Evolutionary conservation across 2,888 invertebrate genomes (phyloP), one percentile per base, ranked within the genome.

Genomic region (Aphodius granarius): DNA sequence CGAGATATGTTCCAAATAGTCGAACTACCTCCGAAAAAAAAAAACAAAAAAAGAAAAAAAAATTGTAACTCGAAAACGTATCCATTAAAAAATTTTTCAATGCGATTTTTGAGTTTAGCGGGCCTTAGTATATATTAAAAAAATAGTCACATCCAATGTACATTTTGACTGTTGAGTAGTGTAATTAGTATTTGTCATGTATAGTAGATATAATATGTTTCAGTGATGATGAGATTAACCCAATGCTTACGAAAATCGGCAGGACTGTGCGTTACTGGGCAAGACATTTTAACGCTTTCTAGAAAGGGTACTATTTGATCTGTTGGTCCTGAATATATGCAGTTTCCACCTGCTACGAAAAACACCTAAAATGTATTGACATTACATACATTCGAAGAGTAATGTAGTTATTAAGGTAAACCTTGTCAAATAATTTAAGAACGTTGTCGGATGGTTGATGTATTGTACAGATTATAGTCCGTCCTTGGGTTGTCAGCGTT

Each of bases 361-460:
- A 43, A 43, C 13, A 43, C 43, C 43, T 43, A 13, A 43, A 2
- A 43, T 43, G 43, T 43, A 1, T 9, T 6, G 13, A 43, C 6
- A 43, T 43, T 43, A 43, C 9, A 43, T 43, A 13, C 43, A 65
- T 65, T 6, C 6, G 19, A 13, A 43, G 9, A 43, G n/a, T 43
- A 43, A 43, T 43, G 4, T 3, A 3, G 9, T 43, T 43, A 9
- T 43, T 43, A 43, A n/a, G n/a, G n/a, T 68, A 68, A 19, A 90
- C 89, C 88, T 90, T 90, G 80, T 95, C 94, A 84, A 95, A 94
- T 82, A 92, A 90, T 74, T 93, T 89, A 84, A 95, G 94, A 66
- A 94, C 88, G n/a, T 93, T 92, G 0, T 94, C 93, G 4, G 93
- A 93, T 0, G 95, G 95, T 82, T 95, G 95, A 85, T 95, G 95